phyloP scores from a whole-genome alignment of 2,113 vertebrate species.

The Grantiella picta region DNA sequence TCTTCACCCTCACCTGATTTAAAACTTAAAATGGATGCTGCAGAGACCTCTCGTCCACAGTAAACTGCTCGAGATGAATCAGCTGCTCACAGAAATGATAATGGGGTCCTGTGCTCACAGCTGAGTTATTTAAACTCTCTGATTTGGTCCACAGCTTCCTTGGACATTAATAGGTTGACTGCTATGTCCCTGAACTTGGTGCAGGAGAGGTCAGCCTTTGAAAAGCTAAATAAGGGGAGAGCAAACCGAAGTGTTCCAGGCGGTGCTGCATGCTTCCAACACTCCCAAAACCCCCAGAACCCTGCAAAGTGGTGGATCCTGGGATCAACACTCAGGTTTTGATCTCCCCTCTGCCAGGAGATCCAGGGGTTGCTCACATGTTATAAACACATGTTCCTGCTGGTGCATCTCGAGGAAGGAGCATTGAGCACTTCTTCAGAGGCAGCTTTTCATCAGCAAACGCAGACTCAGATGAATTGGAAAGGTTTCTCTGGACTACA shows the following conservation, averaged over 20 bases:
- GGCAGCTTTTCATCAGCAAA: not conserved
- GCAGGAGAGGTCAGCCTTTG: conserved; percentile 30
- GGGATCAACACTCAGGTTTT: not conserved
- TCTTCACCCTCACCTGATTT: conserved; percentile 32
- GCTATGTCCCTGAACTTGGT: not conserved
- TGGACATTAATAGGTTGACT: not conserved
- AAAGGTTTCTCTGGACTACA: not conserved
- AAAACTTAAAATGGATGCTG: conserved; percentile 10
- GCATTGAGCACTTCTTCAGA: not conserved
- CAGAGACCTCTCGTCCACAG: not conserved
- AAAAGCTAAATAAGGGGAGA: not conserved
- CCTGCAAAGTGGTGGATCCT: not conserved
- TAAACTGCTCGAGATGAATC: conserved; percentile 25
- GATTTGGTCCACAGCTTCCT: not conserved
- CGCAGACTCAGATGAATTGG: not conserved
- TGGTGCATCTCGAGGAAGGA: not conserved
- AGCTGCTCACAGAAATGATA: conserved; percentile 21
- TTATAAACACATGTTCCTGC: not conserved
- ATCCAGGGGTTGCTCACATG: not conserved
- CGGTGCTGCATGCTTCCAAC: not conserved
- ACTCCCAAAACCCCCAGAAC: not conserved
- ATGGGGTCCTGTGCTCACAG: conserved; percentile 20
- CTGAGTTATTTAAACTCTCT: conserved; percentile 29
- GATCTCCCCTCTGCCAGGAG: not conserved
- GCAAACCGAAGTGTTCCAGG: not conserved